phyloP scores from a whole-genome alignment of 2,888 invertebrate species.

The Zele albiditarsus region DNA sequence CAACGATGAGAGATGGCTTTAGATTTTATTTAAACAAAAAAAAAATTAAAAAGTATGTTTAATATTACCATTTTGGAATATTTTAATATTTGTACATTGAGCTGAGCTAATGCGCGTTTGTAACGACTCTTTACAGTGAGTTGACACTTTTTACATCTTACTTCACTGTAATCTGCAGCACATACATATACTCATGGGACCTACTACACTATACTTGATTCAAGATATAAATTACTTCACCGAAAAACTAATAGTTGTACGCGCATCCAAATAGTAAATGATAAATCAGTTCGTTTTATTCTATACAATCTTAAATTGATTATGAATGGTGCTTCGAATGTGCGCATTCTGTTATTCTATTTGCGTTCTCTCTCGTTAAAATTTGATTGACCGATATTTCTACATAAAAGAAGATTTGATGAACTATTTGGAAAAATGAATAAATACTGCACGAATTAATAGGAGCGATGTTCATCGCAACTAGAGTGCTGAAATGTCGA shows the following conservation, averaged over 20 bases:
- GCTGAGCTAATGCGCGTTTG: conserved; percentile 38
- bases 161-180: conserved; percentile 46
- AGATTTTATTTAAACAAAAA: conserved; percentile 49
- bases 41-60: conserved; percentile 34
- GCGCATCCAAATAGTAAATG: neutral
- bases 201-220: conserved; percentile 36
- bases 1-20: conserved; percentile 52
- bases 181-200: conserved; percentile 46
- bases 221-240: conserved; percentile 11
- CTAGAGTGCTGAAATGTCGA: conserved; percentile 20
- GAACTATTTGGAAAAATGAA: conserved; percentile 14
- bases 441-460: conserved; percentile 35
- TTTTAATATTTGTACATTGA: conserved; percentile 27
- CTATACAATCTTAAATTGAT: conserved; percentile 19
- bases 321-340: neutral
- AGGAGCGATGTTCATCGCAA: conserved; percentile 27
- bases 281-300: conserved; percentile 34
- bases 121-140: conserved; percentile 64
- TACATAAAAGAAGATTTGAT: neutral
- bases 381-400: conserved; percentile 11
- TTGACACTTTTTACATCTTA: conserved; percentile 55
- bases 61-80: conserved; percentile 27
- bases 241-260: conserved; percentile 22
- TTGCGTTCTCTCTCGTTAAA: neutral
- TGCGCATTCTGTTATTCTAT: neutral